Conservation (phyloP, 2,797 vertebrate genomes). For the Agapornis canus region DNA sequence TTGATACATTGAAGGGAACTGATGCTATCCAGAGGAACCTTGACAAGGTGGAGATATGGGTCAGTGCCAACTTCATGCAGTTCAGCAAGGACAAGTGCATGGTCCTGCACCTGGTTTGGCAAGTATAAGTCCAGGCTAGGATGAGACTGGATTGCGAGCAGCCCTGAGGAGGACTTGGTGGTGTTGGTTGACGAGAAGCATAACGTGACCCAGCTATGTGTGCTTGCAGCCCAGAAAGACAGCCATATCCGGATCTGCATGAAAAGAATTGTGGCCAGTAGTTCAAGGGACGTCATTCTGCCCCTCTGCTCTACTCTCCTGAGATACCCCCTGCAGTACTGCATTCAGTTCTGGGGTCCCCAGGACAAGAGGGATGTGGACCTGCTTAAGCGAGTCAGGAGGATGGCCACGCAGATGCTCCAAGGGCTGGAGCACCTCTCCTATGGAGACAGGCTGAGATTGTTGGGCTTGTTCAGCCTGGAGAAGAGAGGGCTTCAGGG, state of each 20-base stretch:
- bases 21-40: neutral
- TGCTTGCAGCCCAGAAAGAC: neutral
- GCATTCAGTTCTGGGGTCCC: neutral
- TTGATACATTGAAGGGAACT: neutral
- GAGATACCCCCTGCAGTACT: neutral
- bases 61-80: no score
- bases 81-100: neutral
- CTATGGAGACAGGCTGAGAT: neutral
- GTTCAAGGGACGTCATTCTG: neutral
- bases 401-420: neutral
- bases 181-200: neutral
- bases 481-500: neutral
- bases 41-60: no score
- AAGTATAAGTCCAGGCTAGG: no score
- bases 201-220: neutral
- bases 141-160: neutral
- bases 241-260: neutral
- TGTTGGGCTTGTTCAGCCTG: neutral
- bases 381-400: neutral
- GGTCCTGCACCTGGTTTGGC: no score
- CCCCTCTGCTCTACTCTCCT: neutral
- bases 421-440: neutral
- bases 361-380: neutral
- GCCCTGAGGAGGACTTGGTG: neutral
- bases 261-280: neutral